Evolutionary conservation across 1,140 invertebrate genomes (phyloP).

Genomic region (Colletes gigas): DNA sequence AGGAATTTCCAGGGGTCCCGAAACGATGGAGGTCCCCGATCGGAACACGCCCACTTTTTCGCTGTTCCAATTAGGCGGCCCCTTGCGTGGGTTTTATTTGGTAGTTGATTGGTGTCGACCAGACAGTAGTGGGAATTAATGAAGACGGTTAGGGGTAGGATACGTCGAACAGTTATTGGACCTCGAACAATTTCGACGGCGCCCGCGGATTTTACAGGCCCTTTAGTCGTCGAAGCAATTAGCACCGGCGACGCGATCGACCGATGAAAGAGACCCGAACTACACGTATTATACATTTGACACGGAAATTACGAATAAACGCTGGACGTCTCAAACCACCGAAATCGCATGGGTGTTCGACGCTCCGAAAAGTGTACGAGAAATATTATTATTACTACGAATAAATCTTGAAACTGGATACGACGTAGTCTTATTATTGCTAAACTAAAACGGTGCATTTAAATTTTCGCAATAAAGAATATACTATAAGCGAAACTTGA

Average conservation of each 20-base stretch:
- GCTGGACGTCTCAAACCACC: not conserved
- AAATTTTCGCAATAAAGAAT: no score
- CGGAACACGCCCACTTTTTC: conserved; percentile 73
- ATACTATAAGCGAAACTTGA: no score
- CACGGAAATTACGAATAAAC: conserved; percentile 26
- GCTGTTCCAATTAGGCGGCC: conserved; percentile 72
- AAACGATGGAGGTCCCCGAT: conserved; percentile 51
- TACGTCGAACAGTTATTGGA: conserved; percentile 45
- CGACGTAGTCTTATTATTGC: no score
- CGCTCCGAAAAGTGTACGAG: no score
- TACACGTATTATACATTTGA: not conserved
- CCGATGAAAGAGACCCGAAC: not conserved
- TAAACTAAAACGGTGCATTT: no score
- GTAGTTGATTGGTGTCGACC: conserved; percentile 61
- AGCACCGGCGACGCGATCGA: conserved; percentile 15
- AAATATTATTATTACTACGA: no score
- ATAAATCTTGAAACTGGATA: no score
- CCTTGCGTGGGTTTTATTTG: conserved; percentile 55
- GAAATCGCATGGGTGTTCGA: not conserved
- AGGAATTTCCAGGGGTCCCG: conserved; percentile 44
- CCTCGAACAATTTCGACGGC: conserved; percentile 21
- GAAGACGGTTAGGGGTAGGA: conserved; percentile 58
- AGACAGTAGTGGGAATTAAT: conserved; percentile 65
- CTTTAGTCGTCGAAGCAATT: conserved; percentile 23
- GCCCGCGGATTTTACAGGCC: conserved; percentile 32